Evolutionary conservation across 2,888 invertebrate species (phyloP), one percentile per base, ranked within the genome.

Genomic region (Torymus tubicola): DNA sequence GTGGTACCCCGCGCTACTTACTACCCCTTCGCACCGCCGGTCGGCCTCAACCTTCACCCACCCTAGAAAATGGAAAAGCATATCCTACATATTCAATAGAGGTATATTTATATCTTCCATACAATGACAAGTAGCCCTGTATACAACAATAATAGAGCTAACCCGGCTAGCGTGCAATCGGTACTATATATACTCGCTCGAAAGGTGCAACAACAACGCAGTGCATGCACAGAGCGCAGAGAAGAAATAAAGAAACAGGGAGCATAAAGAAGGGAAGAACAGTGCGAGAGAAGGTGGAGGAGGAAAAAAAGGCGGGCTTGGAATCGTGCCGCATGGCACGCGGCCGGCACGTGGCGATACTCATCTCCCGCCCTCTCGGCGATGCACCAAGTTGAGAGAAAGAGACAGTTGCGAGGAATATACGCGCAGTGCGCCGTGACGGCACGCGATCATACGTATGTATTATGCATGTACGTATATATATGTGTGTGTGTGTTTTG

Each of bases 361-460:
- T 77, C 82, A 80, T 80, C 82, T 80, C 65, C 53, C 82, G 77
- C 71, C 53, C 69, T 72, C 60, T 55, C 31, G 2, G 18, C 63
- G 42, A 42, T 42, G 42, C 42, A 42, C 42, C 42, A 8, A 42
- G 42, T 8, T 5, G 10, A 42, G 5, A 42, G 42, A 42, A 8
- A 42, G 42, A 8, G 42, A 42, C 42, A 42, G 42, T 42, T 42
- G 42, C 42, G 60, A 16, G 42, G 5, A 14, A 21, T n/a, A n/a
- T n/a, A n/a, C n/a, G 61, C 14, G 61, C 71, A 61, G 50, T 52
- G n/a, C 50, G 65, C 67, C 61, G 84, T 85, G 81, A 85, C 85
- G 84, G 85, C 85, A 84, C 84, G 84, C 85, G 84, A 84, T 72
- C 71, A 4, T 80, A 82, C 60, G 52, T 68, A 21, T 21, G 21